Conservation (phyloP, 64 coral and sea anemone species). For the Acropora yongei region DNA sequence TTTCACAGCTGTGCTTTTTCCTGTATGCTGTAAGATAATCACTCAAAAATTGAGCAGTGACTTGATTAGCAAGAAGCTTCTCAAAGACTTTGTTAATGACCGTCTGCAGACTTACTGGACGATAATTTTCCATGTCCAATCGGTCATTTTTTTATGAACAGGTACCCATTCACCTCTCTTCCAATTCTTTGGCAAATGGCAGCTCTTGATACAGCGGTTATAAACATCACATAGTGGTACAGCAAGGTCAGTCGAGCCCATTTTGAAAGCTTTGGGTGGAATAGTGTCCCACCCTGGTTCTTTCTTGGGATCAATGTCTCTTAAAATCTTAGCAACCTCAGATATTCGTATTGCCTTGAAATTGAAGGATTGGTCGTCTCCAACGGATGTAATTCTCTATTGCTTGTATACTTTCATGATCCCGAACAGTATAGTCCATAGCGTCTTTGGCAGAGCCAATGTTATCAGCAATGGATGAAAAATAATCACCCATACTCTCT, state of each 20-base stretch:
- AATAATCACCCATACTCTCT: constrained; percentile 42
- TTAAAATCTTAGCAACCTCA: neutral
- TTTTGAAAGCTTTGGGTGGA: too few relatives aligned
- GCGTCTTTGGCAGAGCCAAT: neutral
- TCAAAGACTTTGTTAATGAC: constrained; percentile 59
- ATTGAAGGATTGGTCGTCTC: constrained; percentile 12
- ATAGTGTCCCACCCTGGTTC: too few relatives aligned
- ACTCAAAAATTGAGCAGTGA: constrained; percentile 23
- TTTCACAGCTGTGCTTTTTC: too few relatives aligned
- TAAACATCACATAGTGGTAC: too few relatives aligned
- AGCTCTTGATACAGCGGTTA: too few relatives aligned
- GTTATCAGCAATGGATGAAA: constrained; percentile 11
- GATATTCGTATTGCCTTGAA: neutral
- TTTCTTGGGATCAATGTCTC: too few relatives aligned
- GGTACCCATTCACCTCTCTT: constrained; percentile 19
- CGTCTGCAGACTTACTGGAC: constrained; percentile 38
- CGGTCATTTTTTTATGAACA: constrained; percentile 44
- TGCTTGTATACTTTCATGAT: constrained; percentile 54
- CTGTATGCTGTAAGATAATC: constrained; percentile 11
- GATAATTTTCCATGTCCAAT: constrained; percentile 36
- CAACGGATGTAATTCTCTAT: constrained; percentile 22
- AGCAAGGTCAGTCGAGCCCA: neutral
- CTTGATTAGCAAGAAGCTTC: constrained; percentile 38
- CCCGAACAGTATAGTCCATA: neutral
- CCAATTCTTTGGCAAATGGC: too few relatives aligned